Percentiles rank a stretch among this genome's conserved stretches.
Evolutionary conservation across 2,888 invertebrate genomes (phyloP).

Genomic region (Onthophagus sagittarius): DNA sequence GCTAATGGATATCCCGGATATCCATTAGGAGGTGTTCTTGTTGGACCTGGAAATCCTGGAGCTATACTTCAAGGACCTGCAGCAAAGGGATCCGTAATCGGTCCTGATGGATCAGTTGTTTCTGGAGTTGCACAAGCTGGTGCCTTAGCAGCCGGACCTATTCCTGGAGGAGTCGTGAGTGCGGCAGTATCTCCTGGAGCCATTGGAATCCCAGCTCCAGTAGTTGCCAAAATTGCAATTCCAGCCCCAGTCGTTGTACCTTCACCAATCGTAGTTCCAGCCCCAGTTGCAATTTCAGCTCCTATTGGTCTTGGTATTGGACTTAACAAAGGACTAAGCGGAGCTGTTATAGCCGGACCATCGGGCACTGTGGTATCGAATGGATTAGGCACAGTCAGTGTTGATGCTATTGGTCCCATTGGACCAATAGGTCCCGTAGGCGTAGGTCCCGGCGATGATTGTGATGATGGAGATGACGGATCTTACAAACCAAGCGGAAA

Average conservation of each 20-base stretch:
- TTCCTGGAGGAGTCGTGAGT: slow-evolving; percentile 39
- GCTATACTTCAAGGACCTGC: slow-evolving; percentile 21
- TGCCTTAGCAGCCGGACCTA: slow-evolving; percentile 44
- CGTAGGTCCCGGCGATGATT: slow-evolving; percentile 5
- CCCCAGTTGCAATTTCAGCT: not conserved
- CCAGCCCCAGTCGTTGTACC: not conserved
- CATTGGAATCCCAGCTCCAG: slow-evolving; percentile 12
- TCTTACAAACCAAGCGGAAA: not conserved
- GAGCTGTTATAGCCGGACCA: slow-evolving; percentile 26
- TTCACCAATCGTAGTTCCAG: not conserved
- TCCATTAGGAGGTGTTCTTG: slow-evolving; percentile 10
- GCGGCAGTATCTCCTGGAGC: slow-evolving; percentile 37
- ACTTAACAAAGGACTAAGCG: not conserved
- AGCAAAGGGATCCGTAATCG: slow-evolving; percentile 28
- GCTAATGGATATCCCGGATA: slow-evolving; percentile 5
- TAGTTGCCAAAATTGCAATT: slow-evolving; percentile 14
- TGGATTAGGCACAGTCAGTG: not conserved
- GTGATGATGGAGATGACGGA: slow-evolving; percentile 11
- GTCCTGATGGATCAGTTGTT: slow-evolving; percentile 49
- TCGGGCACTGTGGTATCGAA: slow-evolving; percentile 21
- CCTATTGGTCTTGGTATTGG: not conserved
- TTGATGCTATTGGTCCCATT: slow-evolving; percentile 4
- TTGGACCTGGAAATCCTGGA: slow-evolving; percentile 13
- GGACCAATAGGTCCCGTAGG: not conserved
- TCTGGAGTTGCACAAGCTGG: slow-evolving; percentile 48